Evolutionary conservation across 1,140 invertebrate species (phyloP), one percentile per base, ranked within the genome.

Genomic region (Papilio helenus): DNA sequence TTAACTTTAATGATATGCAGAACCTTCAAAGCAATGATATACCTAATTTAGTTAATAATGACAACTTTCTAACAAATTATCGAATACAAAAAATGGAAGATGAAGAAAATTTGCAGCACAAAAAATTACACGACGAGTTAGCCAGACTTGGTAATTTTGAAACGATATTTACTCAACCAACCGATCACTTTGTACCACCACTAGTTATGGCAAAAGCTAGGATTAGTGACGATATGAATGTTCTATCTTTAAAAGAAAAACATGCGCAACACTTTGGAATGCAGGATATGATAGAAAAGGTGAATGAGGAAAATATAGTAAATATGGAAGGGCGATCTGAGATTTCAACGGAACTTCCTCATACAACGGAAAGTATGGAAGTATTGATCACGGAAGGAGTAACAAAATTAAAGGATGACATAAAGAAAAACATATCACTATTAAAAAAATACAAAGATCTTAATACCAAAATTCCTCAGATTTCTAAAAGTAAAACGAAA

Each of bases 131-230:
- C 34, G 89, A 93, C 65, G 90, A 94, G 82, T 81, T 94, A 26
- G 89, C 92, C 9, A 84, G 89, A 20, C 83, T 91, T 79, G 92
- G 91, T 16, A 93, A 91, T 79, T 88, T 91, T 73, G 92, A 94
- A 85, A 93, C 87, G 72, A 94, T 95, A 83, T 95, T 93, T 84
- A 94, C 90, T 51, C 94, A 94, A 85, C 90, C 94, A 3, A 93
- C 94, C 10, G 94, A 95, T 83, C 94, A 95, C 84, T 95, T 95
- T 82, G 89, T 95, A 23, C 94, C 94, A 23, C 94, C 94, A 12
- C 80, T 95, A 42, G 94, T 95, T 20, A 95, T 95, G 93, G 94
- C 94, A 49, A 95, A 94, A 84, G 90, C 94, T 80, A 95, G 92
- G 88, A 86, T 94, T 14, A 92, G 92, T 80, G 89, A 95, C 83